Conservation (phyloP, 2,888 invertebrate species). For the Drosophila aldrichi region DNA sequence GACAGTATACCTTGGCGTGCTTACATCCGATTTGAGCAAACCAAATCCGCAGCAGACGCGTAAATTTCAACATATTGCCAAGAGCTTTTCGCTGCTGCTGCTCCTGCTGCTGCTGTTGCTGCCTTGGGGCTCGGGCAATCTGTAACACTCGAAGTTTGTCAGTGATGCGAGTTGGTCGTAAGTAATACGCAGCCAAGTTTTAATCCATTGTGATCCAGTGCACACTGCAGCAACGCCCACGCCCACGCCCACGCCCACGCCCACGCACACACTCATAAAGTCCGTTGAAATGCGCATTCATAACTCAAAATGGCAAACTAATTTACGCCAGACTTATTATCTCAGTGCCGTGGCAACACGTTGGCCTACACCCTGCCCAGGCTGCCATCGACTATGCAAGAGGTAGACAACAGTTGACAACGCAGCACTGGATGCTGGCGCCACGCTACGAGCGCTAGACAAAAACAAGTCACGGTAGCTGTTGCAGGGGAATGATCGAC, state of each 20-base stretch:
- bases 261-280: constrained; percentile 15
- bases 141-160: constrained; percentile 36
- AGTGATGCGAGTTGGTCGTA: constrained; percentile 27
- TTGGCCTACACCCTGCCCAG: constrained; percentile 33
- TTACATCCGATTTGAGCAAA: constrained; percentile 19
- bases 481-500: neutral
- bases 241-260: constrained; percentile 9
- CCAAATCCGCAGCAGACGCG: constrained; percentile 11
- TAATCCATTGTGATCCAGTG: constrained; percentile 68
- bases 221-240: constrained; percentile 25
- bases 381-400: constrained; percentile 13
- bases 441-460: constrained; percentile 45
- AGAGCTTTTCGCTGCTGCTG: neutral
- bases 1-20: constrained; percentile 9
- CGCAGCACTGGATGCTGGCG: constrained; percentile 37
- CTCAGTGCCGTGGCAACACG: constrained; percentile 69
- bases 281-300: constrained; percentile 77
- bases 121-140: constrained; percentile 5
- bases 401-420: constrained; percentile 49
- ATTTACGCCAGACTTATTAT: constrained; percentile 80
- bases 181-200: constrained; percentile 57
- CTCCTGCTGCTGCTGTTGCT: neutral
- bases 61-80: constrained; percentile 21
- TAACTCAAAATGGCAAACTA: constrained; percentile 81
- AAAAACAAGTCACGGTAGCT: constrained; percentile 40